These are phyloP conservation scores for Sminthurides bifidus DNA, from an alignment of 1,140 invertebrate species.

Conservation along the genomic window DNA sequence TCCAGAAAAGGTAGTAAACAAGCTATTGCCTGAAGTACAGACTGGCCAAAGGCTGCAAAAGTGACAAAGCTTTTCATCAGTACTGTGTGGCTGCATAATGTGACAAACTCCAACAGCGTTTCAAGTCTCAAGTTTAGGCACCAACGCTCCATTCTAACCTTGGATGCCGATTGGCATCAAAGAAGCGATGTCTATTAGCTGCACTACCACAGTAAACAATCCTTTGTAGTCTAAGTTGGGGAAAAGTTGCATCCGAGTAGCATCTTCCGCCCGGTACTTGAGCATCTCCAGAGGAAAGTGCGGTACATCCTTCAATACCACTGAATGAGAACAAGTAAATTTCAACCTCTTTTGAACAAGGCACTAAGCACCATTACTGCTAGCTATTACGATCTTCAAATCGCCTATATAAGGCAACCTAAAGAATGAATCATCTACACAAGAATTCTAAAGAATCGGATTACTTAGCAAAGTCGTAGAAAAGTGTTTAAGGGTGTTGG, in stretches of 20 bases:
- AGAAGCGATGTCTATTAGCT: conserved; percentile 68
- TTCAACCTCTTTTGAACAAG: background rate
- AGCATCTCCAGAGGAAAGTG: conserved; percentile 81
- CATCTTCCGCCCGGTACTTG: conserved; percentile 68
- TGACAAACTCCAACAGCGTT: background rate
- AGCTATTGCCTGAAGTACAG: conserved; percentile 75
- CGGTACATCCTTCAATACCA: conserved; percentile 87
- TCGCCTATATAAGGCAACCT: background rate
- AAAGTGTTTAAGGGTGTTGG: conserved; percentile 95
- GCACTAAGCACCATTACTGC: background rate
- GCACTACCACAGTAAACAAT: conserved; percentile 72
- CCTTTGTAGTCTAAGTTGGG: conserved; percentile 91
- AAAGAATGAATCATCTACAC: background rate
- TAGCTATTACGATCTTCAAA: background rate
- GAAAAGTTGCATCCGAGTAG: conserved; percentile 72
- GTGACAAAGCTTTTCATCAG: conserved; percentile 17
- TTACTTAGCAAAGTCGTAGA: conserved; percentile 91
- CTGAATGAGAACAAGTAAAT: conserved; percentile 41
- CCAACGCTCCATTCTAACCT: conserved; percentile 41
- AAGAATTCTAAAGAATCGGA: conserved; percentile 33
- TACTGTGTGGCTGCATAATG: background rate
- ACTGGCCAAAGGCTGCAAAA: conserved; percentile 73
- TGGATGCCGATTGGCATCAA: conserved; percentile 70
- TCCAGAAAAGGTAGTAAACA: conserved; percentile 93
- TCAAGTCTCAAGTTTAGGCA: background rate